These are phyloP conservation scores for Apoda limacodes DNA, from an alignment of 2,888 invertebrate species.

Conservation along the genomic window DNA sequence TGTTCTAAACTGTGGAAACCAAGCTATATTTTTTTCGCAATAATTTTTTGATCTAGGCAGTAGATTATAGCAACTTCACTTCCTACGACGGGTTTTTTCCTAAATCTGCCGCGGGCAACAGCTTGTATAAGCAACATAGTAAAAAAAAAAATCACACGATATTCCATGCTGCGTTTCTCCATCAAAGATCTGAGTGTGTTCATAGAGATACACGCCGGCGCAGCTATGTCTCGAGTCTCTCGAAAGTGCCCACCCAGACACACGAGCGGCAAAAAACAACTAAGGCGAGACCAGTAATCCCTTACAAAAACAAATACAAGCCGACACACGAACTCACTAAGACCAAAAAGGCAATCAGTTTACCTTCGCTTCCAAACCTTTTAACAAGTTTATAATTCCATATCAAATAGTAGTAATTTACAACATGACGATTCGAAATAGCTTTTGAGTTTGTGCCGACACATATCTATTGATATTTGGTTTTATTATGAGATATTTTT, in stretches of 20 bases:
- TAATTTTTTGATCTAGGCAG: too few species aligned
- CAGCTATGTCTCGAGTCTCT: constrained; percentile 48
- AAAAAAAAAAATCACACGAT: constrained; percentile 36
- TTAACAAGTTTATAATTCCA: constrained; percentile 69
- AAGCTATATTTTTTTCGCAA: too few species aligned
- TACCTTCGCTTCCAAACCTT: constrained; percentile 57
- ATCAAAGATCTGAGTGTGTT: constrained; percentile 42
- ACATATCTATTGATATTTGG: constrained; percentile 51
- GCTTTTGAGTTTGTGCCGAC: constrained; percentile 56
- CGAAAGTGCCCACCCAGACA: constrained; percentile 56
- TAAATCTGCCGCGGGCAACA: too few species aligned
- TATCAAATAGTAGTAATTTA: constrained; percentile 67
- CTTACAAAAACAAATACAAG: constrained; percentile 61
- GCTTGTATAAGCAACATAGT: constrained; percentile 31
- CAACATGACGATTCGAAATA: constrained; percentile 56
- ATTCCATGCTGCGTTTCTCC: constrained; percentile 53
- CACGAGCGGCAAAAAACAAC: constrained; percentile 46
- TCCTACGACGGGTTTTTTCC: too few species aligned
- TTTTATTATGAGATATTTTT: constrained; percentile 54
- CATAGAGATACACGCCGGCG: constrained; percentile 49
- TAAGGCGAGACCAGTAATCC: constrained; percentile 33
- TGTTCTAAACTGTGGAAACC: too few species aligned
- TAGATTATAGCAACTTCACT: too few species aligned
- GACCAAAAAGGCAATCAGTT: constrained; percentile 58
- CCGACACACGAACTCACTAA: constrained; percentile 63